Evolutionary conservation across 2,113 vertebrate species (phyloP).

Genomic region (Athene noctua): DNA sequence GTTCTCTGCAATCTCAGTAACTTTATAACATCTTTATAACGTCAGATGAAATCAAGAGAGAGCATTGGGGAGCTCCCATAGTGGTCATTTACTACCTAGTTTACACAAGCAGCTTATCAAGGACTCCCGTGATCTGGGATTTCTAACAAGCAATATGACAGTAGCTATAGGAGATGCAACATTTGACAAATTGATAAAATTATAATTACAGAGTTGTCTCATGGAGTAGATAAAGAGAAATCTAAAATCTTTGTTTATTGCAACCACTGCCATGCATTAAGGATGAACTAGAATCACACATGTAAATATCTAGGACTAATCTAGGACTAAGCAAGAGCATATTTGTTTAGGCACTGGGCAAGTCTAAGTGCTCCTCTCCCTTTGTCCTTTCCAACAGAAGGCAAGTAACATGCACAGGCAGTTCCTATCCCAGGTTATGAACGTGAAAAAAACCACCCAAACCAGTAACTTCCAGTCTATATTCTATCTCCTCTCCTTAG

Average conservation of each 20-base stretch:
- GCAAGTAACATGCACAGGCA: background rate
- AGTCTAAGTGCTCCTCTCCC: background rate
- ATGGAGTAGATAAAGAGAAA: background rate
- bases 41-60: background rate
- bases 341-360: background rate
- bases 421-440: background rate
- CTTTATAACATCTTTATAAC: background rate
- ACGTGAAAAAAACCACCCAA: background rate
- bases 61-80: background rate
- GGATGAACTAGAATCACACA: background rate
- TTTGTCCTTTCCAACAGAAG: background rate
- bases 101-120: background rate
- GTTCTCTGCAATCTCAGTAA: background rate
- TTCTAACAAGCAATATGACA: background rate
- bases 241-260: background rate
- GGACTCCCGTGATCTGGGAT: background rate
- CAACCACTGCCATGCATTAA: background rate
- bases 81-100: background rate
- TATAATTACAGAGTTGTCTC: background rate
- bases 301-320: background rate
- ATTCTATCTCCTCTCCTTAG: background rate
- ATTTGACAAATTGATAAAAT: background rate
- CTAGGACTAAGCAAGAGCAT: background rate
- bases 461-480: background rate
- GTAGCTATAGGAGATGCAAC: background rate